Percentiles rank a stretch among this genome's conserved stretches.
These are phyloP conservation scores for Diglossa cyanea DNA, from an alignment of 2,797 vertebrate species.

Conservation along the genomic window DNA sequence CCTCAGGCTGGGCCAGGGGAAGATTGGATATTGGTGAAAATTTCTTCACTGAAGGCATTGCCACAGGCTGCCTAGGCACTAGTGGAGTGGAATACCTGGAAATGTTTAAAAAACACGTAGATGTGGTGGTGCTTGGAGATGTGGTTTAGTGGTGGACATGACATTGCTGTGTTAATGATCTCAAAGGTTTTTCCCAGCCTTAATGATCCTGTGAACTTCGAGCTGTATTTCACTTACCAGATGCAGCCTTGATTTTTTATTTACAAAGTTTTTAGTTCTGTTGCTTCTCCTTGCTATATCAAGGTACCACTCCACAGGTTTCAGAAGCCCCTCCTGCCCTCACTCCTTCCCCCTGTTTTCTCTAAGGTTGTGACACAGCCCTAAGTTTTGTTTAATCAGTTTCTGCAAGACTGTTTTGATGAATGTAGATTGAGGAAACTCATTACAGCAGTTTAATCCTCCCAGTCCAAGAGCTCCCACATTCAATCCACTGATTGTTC, in stretches of 20 bases:
- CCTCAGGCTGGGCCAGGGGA: background rate
- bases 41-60: background rate
- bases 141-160: background rate
- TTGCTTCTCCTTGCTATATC: background rate
- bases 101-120: accelerated
- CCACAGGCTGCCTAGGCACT: background rate
- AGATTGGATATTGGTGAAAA: background rate
- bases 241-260: background rate
- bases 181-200: background rate
- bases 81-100: background rate
- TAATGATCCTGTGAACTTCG: background rate
- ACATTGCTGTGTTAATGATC: background rate
- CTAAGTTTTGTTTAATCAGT: background rate
- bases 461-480: background rate
- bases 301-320: background rate
- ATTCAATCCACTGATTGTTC: background rate
- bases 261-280: background rate
- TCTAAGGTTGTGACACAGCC: background rate
- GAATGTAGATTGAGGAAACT: background rate
- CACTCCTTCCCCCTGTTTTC: background rate
- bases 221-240: background rate
- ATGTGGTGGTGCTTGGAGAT: background rate
- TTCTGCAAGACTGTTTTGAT: background rate
- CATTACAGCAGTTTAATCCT: background rate
- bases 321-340: background rate